Percentiles rank a stretch among this genome's conserved stretches.
Evolutionary conservation across 2,113 vertebrate species (phyloP).

Genomic region (Labrus mixtus): DNA sequence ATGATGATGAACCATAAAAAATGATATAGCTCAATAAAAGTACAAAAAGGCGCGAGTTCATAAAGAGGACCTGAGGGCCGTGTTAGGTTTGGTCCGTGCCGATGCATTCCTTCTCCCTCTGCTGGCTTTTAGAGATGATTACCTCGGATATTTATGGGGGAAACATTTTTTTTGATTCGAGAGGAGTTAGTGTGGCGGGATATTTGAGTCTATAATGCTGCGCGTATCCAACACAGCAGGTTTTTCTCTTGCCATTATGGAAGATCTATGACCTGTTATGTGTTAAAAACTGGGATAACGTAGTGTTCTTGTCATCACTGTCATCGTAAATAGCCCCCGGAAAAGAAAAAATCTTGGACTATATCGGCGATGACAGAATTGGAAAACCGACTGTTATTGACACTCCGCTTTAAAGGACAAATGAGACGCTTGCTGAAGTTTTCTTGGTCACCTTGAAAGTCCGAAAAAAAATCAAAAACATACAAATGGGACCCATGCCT

Average conservation of each 20-base stretch:
- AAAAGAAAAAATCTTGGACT: neutral
- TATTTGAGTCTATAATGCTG: constrained; percentile 53
- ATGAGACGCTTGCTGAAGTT: constrained; percentile 37
- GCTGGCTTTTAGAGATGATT: constrained; percentile 94
- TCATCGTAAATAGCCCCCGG: constrained; percentile 33
- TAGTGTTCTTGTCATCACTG: constrained; percentile 41
- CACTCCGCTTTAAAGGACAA: constrained; percentile 36
- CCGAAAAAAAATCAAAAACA: constrained; percentile 30
- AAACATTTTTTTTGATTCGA: constrained; percentile 88
- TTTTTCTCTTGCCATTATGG: constrained; percentile 51
- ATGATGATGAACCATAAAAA: constrained; percentile 88
- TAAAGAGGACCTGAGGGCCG: constrained; percentile 88
- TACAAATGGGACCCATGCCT: constrained; percentile 25
- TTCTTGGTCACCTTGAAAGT: constrained; percentile 63
- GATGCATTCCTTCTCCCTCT: constrained; percentile 84
- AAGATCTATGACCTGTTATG: constrained; percentile 45
- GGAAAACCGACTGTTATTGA: constrained; percentile 56
- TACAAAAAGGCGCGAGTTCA: constrained; percentile 83
- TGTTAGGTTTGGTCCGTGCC: constrained; percentile 88
- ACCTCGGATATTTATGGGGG: constrained; percentile 91
- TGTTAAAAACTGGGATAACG: constrained; percentile 75
- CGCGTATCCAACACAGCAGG: constrained; percentile 14
- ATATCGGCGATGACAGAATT: constrained; percentile 22
- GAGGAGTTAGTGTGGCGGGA: constrained; percentile 53
- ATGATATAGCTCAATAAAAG: constrained; percentile 92